phyloP scores from a whole-genome alignment of 2,113 vertebrate species.

The Lasiurus borealis region DNA sequence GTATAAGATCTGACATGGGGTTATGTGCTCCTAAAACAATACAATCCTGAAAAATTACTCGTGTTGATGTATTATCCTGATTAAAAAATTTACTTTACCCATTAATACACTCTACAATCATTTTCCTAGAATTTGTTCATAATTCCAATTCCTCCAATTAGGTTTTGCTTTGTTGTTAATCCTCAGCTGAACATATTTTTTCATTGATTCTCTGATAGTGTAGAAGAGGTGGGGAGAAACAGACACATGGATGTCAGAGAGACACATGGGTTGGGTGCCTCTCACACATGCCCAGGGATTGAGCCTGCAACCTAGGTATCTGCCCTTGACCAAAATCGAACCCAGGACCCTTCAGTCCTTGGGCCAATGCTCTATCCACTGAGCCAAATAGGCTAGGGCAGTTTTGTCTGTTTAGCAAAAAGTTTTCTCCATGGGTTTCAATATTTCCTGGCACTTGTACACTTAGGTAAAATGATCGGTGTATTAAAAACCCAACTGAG shows the following conservation, averaged over 20 bases:
- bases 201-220: too few relatives aligned
- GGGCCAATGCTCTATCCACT: too few relatives aligned
- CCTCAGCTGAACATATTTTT: too few relatives aligned
- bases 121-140: background rate
- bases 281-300: too few relatives aligned
- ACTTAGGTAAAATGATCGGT: slow-evolving; percentile 70
- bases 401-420: background rate
- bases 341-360: too few relatives aligned
- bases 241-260: too few relatives aligned
- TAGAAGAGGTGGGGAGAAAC: too few relatives aligned
- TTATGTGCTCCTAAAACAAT: background rate
- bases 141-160: background rate
- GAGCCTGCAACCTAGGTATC: too few relatives aligned
- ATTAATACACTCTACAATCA: background rate
- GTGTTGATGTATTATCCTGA: background rate
- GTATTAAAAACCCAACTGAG: slow-evolving; percentile 17
- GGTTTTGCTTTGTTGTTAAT: background rate
- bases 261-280: too few relatives aligned
- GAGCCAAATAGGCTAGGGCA: too few relatives aligned
- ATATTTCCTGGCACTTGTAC: slow-evolving; percentile 60
- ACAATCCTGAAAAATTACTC: background rate
- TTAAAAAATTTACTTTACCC: background rate
- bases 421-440: slow-evolving; percentile 25
- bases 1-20: background rate
- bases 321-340: too few relatives aligned